Conservation (phyloP, 2,113 vertebrate species). For the Epinephelus fuscoguttatus region DNA sequence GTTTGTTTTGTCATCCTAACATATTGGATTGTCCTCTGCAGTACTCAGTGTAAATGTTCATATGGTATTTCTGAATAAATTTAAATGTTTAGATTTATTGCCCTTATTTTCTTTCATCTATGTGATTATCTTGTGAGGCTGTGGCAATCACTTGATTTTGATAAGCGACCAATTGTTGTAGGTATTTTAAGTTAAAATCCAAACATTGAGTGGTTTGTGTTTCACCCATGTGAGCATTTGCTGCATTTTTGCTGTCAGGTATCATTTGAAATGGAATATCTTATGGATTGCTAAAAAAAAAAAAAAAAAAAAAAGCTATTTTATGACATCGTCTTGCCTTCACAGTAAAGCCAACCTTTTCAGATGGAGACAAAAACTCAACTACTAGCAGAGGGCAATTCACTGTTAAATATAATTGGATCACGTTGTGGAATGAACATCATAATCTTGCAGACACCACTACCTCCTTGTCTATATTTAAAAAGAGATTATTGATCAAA, state of each 20-base stretch:
- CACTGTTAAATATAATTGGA: too few species aligned
- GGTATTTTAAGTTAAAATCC: not conserved
- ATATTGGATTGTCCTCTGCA: not conserved
- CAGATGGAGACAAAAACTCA: not conserved
- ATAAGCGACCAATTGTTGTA: not conserved
- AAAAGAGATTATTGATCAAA: too few species aligned
- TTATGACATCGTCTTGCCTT: too few species aligned
- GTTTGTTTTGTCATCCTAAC: not conserved
- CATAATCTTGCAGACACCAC: too few species aligned
- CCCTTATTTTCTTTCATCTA: not conserved
- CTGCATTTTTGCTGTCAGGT: not conserved
- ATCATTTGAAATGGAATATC: not conserved
- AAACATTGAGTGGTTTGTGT: not conserved
- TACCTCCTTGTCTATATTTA: too few species aligned
- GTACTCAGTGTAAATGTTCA: not conserved
- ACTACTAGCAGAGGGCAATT: too few species aligned
- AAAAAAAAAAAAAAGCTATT: too few species aligned
- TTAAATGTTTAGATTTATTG: not conserved
- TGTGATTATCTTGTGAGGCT: not conserved
- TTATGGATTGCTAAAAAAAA: too few species aligned
- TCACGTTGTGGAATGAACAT: too few species aligned
- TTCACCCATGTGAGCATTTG: not conserved
- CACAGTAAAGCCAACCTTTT: not conserved
- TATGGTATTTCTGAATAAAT: constrained; percentile 17
- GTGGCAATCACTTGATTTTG: too few species aligned